Conservation (phyloP, 2,797 vertebrate genomes). For the Cossypha dichroa region DNA sequence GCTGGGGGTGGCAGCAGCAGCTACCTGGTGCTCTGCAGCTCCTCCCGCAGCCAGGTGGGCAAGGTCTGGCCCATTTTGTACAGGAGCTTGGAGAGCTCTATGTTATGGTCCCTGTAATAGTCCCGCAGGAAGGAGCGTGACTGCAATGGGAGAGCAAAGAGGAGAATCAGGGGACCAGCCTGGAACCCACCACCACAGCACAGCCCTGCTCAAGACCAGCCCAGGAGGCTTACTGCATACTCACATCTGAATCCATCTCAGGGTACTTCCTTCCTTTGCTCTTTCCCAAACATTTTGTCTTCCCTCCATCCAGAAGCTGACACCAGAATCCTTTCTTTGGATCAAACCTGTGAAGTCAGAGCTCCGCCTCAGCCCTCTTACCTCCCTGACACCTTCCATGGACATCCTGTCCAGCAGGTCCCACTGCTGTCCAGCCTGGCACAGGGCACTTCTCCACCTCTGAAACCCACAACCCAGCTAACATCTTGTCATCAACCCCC, state of each 20-base stretch:
- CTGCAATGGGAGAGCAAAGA: constrained; percentile 65
- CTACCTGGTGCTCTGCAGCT: constrained; percentile 98
- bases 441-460: not conserved
- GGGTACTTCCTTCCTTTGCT: constrained; percentile 97
- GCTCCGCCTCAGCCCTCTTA: not conserved
- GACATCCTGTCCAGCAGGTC: not conserved
- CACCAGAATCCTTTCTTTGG: constrained; percentile 99
- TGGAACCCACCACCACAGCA: rapidly evolving
- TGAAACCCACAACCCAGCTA: not conserved
- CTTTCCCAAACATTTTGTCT: constrained; percentile 97
- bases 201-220: rapidly evolving
- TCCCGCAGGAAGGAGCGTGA: constrained; percentile 91
- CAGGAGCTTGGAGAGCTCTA: constrained; percentile 97
- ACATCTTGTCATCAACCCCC: not conserved
- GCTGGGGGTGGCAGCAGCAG: constrained; percentile 50
- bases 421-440: not conserved
- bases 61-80: constrained; percentile 96
- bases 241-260: constrained; percentile 94
- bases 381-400: rapidly evolving
- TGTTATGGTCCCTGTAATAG: constrained; percentile 97
- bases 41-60: constrained; percentile 96
- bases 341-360: constrained; percentile 84
- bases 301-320: constrained; percentile 95
- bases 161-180: not conserved
- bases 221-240: constrained; percentile 36